Percentiles rank a stretch among this genome's conserved stretches.
phyloP scores from a whole-genome alignment of 1,140 invertebrate species.

The Eriosoma lanigerum region DNA sequence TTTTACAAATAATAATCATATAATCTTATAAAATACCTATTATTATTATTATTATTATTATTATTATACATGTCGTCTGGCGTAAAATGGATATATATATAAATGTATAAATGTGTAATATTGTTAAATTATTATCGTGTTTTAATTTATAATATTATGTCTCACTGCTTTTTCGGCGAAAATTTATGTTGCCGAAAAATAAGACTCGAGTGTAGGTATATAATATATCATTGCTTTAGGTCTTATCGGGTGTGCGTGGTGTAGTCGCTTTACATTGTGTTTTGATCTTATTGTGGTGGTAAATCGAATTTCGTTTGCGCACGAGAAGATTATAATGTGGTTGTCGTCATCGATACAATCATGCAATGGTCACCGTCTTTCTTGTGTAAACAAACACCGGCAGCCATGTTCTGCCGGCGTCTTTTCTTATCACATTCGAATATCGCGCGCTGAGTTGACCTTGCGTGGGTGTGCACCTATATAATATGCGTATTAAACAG shows the following conservation, averaged over 20 bases:
- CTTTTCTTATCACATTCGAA: slow-evolving; percentile 34
- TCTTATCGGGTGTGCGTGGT: not conserved
- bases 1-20: no score
- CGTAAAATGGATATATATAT: no score
- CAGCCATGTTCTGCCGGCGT: slow-evolving; percentile 43
- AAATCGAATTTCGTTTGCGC: slow-evolving; percentile 41
- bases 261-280: not conserved
- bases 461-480: not conserved
- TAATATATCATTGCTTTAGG: no score
- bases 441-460: slow-evolving; percentile 19
- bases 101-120: no score
- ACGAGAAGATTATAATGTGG: not conserved
- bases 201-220: no score
- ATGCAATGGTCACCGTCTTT: slow-evolving; percentile 21
- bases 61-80: no score
- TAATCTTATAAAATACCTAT: no score
- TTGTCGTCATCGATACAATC: slow-evolving; percentile 32
- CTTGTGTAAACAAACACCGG: slow-evolving; percentile 47
- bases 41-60: no score
- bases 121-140: no score
- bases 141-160: no score
- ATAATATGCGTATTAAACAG: not conserved
- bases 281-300: not conserved
- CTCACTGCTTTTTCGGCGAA: no score
- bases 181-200: no score